Conservation (phyloP, 2,113 vertebrate genomes). For the Dipodomys ordii region DNA sequence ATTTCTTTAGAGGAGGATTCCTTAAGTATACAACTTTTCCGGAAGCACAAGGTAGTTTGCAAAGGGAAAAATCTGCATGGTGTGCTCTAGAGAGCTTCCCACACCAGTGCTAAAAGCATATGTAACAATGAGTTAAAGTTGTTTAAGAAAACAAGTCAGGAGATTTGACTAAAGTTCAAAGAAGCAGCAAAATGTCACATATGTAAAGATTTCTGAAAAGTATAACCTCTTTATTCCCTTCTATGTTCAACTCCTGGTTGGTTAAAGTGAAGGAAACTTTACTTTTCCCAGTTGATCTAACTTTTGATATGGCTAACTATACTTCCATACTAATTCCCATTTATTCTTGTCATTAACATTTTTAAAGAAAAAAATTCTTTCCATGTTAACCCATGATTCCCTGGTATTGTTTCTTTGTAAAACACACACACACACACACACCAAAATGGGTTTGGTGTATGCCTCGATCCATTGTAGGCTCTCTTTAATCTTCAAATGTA, state of each 20-base stretch:
- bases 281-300: conserved; percentile 12
- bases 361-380: conserved; percentile 2
- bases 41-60: conserved; percentile 56
- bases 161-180: conserved; percentile 57
- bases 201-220: conserved; percentile 27
- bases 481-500: not conserved
- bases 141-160: not conserved
- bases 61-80: conserved; percentile 49
- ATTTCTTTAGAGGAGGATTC: conserved; percentile 56
- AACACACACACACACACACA: not conserved
- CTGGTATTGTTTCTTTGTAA: not conserved
- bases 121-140: not conserved
- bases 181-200: conserved; percentile 66
- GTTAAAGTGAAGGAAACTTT: conserved; percentile 8
- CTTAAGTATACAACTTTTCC: conserved; percentile 53
- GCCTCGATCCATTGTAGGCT: not conserved
- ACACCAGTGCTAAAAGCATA: not conserved
- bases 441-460: not conserved
- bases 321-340: conserved; percentile 9
- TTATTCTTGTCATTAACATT: conserved; percentile 21
- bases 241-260: not conserved
- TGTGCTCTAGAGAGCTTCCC: not conserved
- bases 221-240: not conserved
- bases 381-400: not conserved
- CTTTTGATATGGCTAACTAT: not conserved